These are phyloP conservation scores for Plagodis dolabraria DNA, from an alignment of 2,888 invertebrate genomes.

Conservation along the genomic window DNA sequence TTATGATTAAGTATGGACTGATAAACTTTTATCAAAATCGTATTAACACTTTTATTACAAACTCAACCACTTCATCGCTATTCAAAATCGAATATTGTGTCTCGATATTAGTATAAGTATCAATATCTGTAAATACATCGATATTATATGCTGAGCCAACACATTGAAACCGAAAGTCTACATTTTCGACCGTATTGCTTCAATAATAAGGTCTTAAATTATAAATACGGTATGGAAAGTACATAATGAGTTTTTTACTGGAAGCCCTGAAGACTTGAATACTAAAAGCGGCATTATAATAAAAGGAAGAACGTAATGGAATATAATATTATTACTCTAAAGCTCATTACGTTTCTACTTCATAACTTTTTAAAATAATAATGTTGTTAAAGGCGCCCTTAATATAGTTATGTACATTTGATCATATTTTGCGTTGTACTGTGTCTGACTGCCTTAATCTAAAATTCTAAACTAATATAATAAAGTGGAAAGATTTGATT, in stretches of 20 bases:
- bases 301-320: constrained; percentile 11
- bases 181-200: constrained; percentile 11
- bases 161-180: neutral
- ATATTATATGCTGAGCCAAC: no score
- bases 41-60: constrained; percentile 25
- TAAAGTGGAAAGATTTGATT: no score
- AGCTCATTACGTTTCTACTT: neutral
- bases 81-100: constrained; percentile 39
- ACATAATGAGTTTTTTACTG: constrained; percentile 50
- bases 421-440: no score
- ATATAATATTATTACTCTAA: neutral
- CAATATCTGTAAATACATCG: neutral
- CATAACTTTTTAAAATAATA: neutral
- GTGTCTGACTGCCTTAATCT: no score
- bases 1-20: no score
- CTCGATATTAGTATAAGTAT: constrained; percentile 27
- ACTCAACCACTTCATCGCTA: constrained; percentile 41
- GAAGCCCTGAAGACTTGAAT: constrained; percentile 39
- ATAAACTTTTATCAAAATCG: constrained; percentile 21
- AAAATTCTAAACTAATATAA: no score
- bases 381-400: no score
- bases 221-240: constrained; percentile 14
- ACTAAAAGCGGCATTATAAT: constrained; percentile 43
- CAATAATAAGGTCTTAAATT: constrained; percentile 12
- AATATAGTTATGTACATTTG: no score